Conservation (phyloP, 2,888 invertebrate genomes). For the Hirudinaria manillensis region DNA sequence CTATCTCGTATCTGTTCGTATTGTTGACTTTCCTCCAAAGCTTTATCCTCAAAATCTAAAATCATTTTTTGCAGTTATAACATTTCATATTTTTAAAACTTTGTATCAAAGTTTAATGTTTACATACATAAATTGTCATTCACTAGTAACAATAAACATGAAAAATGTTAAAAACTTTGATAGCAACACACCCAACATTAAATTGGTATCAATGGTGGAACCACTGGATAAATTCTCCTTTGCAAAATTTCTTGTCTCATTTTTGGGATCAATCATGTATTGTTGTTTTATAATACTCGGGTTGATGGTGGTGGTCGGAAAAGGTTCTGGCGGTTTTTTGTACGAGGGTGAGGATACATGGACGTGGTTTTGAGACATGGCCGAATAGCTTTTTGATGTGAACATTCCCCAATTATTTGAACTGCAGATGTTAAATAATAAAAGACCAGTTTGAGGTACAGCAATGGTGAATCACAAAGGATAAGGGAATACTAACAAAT, state of each 20-base stretch:
- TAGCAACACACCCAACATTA: neutral
- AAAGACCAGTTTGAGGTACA: neutral
- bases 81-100: neutral
- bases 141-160: neutral
- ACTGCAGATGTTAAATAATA: neutral
- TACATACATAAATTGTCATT: no score
- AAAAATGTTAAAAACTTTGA: neutral
- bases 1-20: slow-evolving; percentile 24
- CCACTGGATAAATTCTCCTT: slow-evolving; percentile 27
- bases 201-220: slow-evolving; percentile 10
- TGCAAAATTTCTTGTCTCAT: slow-evolving; percentile 1
- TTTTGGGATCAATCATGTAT: slow-evolving; percentile 29
- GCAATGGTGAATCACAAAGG: neutral
- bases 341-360: neutral
- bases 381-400: slow-evolving; percentile 13
- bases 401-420: slow-evolving; percentile 15
- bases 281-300: slow-evolving; percentile 28
- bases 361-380: slow-evolving; percentile 9
- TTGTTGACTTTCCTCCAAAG: slow-evolving; percentile 19
- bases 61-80: neutral
- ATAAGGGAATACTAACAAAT: neutral
- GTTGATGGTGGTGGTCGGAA: slow-evolving; percentile 9
- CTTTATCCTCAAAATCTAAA: slow-evolving; percentile 22
- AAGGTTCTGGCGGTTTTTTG: slow-evolving; percentile 6
- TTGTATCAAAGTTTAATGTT: no score